Percentiles rank a stretch among this genome's conserved stretches.
These are phyloP conservation scores for Ellobius talpinus DNA, from an alignment of 2,113 vertebrate species.

Conservation along the genomic window DNA sequence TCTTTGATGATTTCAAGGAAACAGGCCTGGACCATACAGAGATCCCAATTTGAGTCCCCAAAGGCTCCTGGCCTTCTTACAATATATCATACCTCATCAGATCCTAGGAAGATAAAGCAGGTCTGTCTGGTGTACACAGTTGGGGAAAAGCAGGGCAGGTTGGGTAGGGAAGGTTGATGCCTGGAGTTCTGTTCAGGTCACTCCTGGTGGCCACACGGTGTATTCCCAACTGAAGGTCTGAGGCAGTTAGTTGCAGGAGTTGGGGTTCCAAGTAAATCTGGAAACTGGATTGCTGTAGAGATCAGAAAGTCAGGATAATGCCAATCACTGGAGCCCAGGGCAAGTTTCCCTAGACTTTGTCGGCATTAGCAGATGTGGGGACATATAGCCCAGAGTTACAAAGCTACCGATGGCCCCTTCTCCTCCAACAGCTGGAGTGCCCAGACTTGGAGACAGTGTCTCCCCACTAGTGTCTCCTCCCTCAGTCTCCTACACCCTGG, in stretches of 20 bases:
- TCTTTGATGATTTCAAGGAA: background rate
- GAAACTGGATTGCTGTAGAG: background rate
- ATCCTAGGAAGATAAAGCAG: background rate
- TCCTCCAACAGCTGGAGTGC: background rate
- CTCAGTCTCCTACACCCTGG: rapidly evolving
- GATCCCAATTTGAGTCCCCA: background rate
- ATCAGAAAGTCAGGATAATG: background rate
- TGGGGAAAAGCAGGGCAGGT: background rate
- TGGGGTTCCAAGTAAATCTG: background rate
- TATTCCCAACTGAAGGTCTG: background rate
- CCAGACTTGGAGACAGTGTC: background rate
- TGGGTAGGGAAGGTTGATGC: background rate
- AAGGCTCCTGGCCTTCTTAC: background rate
- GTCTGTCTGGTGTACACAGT: background rate
- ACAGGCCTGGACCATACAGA: background rate
- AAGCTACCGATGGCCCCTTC: background rate
- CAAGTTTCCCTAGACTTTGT: background rate
- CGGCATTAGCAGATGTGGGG: too few species aligned
- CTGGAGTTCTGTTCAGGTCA: background rate
- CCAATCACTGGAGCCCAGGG: background rate
- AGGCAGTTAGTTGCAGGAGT: background rate
- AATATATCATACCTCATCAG: background rate
- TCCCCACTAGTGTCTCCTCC: background rate
- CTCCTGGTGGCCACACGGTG: background rate
- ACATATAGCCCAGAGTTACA: background rate